Evolutionary conservation across 2,113 vertebrate genomes (phyloP).

Genomic region (Hydrolagus affinis): DNA sequence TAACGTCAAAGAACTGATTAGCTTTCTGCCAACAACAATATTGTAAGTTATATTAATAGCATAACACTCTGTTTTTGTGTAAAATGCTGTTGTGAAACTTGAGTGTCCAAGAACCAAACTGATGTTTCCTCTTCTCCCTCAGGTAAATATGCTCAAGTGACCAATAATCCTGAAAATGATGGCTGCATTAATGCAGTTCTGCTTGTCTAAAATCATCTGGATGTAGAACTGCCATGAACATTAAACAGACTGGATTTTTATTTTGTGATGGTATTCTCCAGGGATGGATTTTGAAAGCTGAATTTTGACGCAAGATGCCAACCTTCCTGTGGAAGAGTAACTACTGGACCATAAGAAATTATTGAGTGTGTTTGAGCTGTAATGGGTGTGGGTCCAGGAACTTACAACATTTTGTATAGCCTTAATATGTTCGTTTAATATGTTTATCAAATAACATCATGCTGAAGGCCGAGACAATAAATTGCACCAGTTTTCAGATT

Average conservation of each 20-base stretch:
- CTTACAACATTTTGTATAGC: background rate
- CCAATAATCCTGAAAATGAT: conserved; percentile 97
- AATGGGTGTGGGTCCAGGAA: background rate
- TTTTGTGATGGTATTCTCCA: background rate
- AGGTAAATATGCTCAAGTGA: conserved; percentile 97
- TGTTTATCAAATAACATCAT: background rate
- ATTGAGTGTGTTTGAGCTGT: background rate
- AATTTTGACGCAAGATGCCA: too few species aligned
- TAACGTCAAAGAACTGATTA: background rate
- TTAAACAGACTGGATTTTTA: background rate
- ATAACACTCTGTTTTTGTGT: background rate
- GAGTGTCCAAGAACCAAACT: background rate
- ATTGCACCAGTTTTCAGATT: background rate
- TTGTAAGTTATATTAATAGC: background rate
- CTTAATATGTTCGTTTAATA: background rate
- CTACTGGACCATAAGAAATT: background rate
- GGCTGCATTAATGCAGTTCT: conserved; percentile 92
- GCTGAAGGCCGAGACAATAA: background rate
- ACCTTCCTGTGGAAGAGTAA: background rate
- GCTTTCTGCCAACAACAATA: background rate
- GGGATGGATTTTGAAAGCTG: too few species aligned
- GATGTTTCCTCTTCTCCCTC: conserved; percentile 35
- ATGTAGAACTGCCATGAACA: background rate
- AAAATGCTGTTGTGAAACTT: background rate
- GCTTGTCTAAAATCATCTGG: conserved; percentile 63